These are phyloP conservation scores for Hippocampus barbouri DNA, from an alignment of 2,113 vertebrate genomes.

Conservation along the genomic window DNA sequence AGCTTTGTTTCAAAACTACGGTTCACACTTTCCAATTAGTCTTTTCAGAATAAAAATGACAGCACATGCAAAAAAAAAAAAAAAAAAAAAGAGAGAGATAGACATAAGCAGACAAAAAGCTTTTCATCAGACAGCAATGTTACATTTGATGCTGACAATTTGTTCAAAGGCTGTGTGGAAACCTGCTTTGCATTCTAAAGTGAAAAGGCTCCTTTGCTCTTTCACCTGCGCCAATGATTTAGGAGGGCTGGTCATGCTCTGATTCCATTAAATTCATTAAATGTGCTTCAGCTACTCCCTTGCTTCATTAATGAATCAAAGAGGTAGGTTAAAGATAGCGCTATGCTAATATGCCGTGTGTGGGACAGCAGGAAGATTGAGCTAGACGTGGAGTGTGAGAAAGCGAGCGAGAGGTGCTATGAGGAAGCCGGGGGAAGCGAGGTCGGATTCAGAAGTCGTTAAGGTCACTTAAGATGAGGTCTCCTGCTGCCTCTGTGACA, in stretches of 20 bases:
- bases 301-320: constrained; percentile 59
- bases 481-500: constrained; percentile 23
- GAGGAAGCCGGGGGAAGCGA: constrained; percentile 12
- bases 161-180: constrained; percentile 17
- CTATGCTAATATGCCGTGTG: constrained; percentile 47
- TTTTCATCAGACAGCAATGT: background rate
- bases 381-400: constrained; percentile 19
- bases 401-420: background rate
- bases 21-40: too few species aligned
- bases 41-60: background rate
- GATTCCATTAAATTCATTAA: constrained; percentile 63
- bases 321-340: constrained; percentile 59
- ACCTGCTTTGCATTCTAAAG: constrained; percentile 18
- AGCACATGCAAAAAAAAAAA: too few species aligned
- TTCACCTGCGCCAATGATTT: constrained; percentile 46
- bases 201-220: constrained; percentile 37
- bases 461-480: constrained; percentile 50
- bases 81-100: too few species aligned
- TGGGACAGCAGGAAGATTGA: constrained; percentile 25
- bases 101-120: background rate
- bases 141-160: constrained; percentile 2
- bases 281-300: constrained; percentile 55
- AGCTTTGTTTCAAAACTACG: too few species aligned
- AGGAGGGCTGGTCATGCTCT: constrained; percentile 41
- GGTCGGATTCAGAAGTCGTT: constrained; percentile 44